Evolutionary conservation across 2,113 vertebrate species (phyloP).

Genomic region (Cichladusa arquata): DNA sequence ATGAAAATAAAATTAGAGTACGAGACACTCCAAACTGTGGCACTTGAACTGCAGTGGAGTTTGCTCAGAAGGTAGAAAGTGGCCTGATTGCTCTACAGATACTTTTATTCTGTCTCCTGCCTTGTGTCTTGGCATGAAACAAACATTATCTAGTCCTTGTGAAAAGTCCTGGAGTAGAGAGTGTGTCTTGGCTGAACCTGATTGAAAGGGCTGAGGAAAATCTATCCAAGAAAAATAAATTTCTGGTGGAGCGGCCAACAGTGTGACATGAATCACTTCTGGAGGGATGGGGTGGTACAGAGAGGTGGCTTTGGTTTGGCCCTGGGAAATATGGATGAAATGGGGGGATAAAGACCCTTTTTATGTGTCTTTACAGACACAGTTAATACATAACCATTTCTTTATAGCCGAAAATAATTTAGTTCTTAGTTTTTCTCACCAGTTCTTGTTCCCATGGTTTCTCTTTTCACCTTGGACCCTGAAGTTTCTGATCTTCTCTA

Average conservation of each 20-base stretch:
- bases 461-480: background rate
- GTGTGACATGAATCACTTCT: background rate
- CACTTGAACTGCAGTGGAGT: background rate
- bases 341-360: background rate
- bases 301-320: background rate
- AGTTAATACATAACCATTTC: background rate
- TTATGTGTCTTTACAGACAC: background rate
- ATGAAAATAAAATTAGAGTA: background rate
- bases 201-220: background rate
- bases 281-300: background rate
- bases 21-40: background rate
- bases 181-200: constrained; percentile 28
- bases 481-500: background rate
- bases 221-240: constrained; percentile 6
- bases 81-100: background rate
- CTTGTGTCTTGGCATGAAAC: background rate
- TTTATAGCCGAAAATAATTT: background rate
- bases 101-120: background rate
- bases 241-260: background rate
- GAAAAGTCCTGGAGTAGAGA: background rate
- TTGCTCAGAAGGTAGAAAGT: background rate
- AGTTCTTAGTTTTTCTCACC: background rate
- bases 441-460: background rate
- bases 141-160: background rate
- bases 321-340: background rate